A percentile compares a stretch with the other conserved stretches of the same genome.
phyloP scores from a whole-genome alignment of 2,113 vertebrate species.

The Coracopsis vasa region DNA sequence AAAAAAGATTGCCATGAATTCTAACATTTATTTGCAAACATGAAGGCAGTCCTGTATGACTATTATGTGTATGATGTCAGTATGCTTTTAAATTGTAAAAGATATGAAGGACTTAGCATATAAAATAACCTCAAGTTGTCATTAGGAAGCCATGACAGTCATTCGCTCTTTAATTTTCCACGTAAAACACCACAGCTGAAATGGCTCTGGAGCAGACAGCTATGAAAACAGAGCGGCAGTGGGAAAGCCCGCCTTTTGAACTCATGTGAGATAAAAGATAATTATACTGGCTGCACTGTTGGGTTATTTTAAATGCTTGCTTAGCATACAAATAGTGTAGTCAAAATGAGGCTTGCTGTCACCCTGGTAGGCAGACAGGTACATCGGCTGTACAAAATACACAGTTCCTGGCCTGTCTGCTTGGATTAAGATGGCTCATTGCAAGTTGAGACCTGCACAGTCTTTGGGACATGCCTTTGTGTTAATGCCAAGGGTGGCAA shows the following conservation, averaged over 20 bases:
- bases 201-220: neutral
- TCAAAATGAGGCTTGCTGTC: constrained; percentile 32
- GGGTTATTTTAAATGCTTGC: neutral
- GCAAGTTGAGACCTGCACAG: neutral
- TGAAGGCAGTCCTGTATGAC: neutral
- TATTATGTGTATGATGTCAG: neutral
- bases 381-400: neutral
- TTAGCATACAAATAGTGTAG: constrained; percentile 1
- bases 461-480: neutral
- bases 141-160: constrained; percentile 14
- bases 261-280: constrained; percentile 23
- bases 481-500: constrained; percentile 37
- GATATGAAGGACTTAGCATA: constrained; percentile 23
- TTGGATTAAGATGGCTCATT: neutral
- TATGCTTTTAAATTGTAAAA: constrained; percentile 24
- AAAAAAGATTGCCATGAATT: neutral
- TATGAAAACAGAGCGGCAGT: neutral
- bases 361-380: constrained; percentile 30
- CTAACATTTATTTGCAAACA: constrained; percentile 15
- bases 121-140: constrained; percentile 14
- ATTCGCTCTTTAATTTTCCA: constrained; percentile 35
- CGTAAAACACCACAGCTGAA: neutral
- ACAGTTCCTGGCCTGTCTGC: neutral
- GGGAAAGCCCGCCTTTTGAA: constrained; percentile 31
- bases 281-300: neutral